Evolutionary conservation across 1,140 invertebrate species (phyloP), one percentile per base, ranked within the genome.

Genomic region (Heliconius eleuchia): DNA sequence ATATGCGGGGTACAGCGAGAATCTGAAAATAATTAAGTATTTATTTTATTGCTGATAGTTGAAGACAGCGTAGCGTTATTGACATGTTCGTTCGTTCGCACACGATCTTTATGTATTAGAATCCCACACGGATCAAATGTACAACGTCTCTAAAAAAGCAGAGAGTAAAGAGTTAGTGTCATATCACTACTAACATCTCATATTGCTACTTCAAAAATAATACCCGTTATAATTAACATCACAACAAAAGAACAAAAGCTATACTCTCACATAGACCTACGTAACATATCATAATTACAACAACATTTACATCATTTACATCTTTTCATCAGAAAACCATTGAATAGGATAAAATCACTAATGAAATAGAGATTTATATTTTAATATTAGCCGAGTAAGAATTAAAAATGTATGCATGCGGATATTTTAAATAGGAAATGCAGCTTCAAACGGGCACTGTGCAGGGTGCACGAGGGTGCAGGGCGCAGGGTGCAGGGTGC

Each of bases 351-450:
- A 30, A 46, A 66, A 66, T 66, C 27, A 66, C 16, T 27, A 66
- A 66, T 16, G 27, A 66, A 66, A 66, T 66, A 66, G 60, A 27
- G 27, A 66, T 66, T 66, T 4, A 30, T 30, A 66, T 66, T 66
- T 66, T 27, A 66, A 66, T 66, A 66, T 66, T 66, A 66, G 60
- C 60, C 3, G 9, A 66, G 60, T 5, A 66, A 66, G 60, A 30
- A 66, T 66, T 66, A 66, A 34, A 71, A 71, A 39, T 39, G 71
- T 71, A 76, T 42, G 57, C 34, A 70, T 71, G 23, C 42, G 75
- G 60, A 71, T 71, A 76, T 55, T 71, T 52, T 71, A 77, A 37
- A 70, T 74, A 52, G 57, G 52, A 74, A 78, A 78, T 55, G 46
- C 57, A 57, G 27, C 23, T 71, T 70, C 57, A 42, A 79, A 79